Base-by-base conservation (phyloP, 2,888 invertebrate genomes). In the Urechis unicinctus region DNA sequence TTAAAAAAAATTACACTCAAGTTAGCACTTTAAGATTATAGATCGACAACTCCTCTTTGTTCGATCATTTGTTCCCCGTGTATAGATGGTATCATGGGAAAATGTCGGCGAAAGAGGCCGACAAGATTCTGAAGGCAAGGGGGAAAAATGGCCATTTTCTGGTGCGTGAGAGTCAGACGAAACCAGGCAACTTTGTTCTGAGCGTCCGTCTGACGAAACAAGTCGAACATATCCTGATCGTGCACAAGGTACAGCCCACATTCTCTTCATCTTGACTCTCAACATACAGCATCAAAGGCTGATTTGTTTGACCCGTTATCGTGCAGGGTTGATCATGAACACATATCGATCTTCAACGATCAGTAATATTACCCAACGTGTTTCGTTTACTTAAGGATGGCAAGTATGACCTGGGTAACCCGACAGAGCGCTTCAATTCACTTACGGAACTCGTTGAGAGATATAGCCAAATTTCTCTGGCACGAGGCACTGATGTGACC, bases 201-300 rank as follows among this genome's bases (percentile, higher is more conserved):
- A 92, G 93, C 3, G 93, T 95, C 26, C 48, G 2, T 6, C 9
- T 28, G 22, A 94, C 95, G 67, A 93, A 95, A 78, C 88, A 88
- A 77, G 93, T 96, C 63, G 93, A 95, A 43, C 97, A 98, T 80
- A 94, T 98, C 67, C 96, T 93, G 85, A 93, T 98, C 70, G 85
- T 94, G 24, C 59, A 55, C 41, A 55, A 61, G 57, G 64, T 64
- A n/a, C n/a, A n/a, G n/a, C n/a, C n/a, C n/a, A n/a, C n/a, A n/a
- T n/a, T n/a, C n/a, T n/a, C n/a, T n/a, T n/a, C n/a, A n/a, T n/a
- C n/a, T n/a, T n/a, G n/a, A n/a, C n/a, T n/a, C n/a, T n/a, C n/a
- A n/a, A n/a, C n/a, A n/a, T n/a, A n/a, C n/a, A n/a, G n/a, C n/a
- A n/a, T n/a, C n/a, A 21, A 17, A 42, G 31, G 9, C 13, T 2